Conservation (phyloP, 2,888 invertebrate species). For the Xestia sexstrigata region DNA sequence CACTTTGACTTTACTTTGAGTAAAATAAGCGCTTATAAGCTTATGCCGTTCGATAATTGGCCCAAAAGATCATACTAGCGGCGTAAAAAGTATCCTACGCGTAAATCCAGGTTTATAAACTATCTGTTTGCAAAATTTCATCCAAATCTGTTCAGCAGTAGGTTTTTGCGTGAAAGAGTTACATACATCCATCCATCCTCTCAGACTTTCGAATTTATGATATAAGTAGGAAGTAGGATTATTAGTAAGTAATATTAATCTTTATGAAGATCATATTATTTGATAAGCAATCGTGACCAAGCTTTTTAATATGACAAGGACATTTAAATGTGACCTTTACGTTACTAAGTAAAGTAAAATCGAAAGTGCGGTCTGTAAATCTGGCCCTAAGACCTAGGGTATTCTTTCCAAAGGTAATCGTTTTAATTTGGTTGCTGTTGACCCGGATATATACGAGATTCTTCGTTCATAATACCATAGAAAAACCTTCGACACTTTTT, state of each 20-base stretch:
- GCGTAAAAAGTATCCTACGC: too few relatives aligned
- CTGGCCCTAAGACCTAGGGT: conserved; percentile 2
- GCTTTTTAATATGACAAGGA: neutral
- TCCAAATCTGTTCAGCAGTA: too few relatives aligned
- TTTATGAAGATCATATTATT: too few relatives aligned
- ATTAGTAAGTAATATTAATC: neutral
- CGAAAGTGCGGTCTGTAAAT: neutral
- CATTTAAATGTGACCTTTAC: neutral
- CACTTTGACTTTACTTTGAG: neutral
- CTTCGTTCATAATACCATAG: conserved; percentile 11
- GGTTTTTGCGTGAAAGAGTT: too few relatives aligned
- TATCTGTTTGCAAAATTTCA: too few relatives aligned
- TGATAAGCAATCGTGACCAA: neutral
- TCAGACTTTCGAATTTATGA: too few relatives aligned
- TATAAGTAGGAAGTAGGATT: too few relatives aligned
- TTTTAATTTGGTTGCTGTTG: neutral
- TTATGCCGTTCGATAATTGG: too few relatives aligned
- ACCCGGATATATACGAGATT: conserved; percentile 22
- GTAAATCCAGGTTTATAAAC: too few relatives aligned
- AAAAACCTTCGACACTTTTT: neutral
- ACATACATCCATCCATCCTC: too few relatives aligned
- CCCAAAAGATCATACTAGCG: too few relatives aligned
- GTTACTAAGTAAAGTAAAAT: neutral
- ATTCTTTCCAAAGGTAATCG: conserved; percentile 18
- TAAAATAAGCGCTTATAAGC: neutral